These are phyloP conservation scores for Mus pahari DNA, from an alignment of 2,113 vertebrate genomes.

Conservation along the genomic window DNA sequence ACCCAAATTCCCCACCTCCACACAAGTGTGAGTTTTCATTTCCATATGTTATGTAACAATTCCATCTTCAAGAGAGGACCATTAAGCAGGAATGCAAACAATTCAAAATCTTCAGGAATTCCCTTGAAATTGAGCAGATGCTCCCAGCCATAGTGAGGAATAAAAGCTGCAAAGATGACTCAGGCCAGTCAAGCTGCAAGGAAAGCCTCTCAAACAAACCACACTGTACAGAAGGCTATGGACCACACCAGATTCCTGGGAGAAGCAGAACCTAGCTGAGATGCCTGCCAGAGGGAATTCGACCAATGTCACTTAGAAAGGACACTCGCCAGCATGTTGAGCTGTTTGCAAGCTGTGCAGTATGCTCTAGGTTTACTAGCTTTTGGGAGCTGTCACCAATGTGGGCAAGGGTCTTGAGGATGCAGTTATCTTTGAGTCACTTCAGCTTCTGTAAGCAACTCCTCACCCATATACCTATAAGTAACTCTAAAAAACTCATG, in stretches of 20 bases:
- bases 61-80: background rate
- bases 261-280: background rate
- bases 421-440: background rate
- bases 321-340: background rate
- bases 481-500: background rate
- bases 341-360: background rate
- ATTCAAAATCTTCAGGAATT: background rate
- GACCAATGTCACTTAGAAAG: background rate
- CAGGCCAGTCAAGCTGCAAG: background rate
- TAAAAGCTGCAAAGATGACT: background rate
- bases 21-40: background rate
- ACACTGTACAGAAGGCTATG: background rate
- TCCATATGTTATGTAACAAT: background rate
- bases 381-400: background rate
- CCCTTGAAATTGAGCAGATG: background rate
- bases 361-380: background rate
- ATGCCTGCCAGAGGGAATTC: background rate
- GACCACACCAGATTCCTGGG: background rate
- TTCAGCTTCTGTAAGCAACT: background rate
- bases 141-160: background rate
- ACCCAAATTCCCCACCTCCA: background rate
- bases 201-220: too few relatives aligned
- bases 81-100: background rate
- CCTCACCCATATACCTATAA: background rate
- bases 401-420: too few relatives aligned